Conservation (phyloP, 2,797 vertebrate species). For the Etheostoma perlongum region DNA sequence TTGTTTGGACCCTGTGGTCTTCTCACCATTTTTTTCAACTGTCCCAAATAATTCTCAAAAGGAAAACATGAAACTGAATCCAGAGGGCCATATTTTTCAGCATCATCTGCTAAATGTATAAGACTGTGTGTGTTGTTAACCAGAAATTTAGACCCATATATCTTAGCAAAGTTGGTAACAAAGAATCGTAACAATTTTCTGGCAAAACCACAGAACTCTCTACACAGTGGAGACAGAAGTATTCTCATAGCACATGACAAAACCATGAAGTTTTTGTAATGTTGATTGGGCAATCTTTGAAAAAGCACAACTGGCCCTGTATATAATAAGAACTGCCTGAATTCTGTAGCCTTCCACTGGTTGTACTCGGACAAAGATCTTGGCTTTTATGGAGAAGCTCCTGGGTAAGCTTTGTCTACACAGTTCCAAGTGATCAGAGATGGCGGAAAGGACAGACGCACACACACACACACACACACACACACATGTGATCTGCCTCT, state of each 20-base stretch:
- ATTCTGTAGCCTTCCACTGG: conserved; percentile 9
- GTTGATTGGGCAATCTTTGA: conserved; percentile 1
- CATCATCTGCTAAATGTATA: conserved; percentile 16
- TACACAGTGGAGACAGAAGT: conserved; percentile 8
- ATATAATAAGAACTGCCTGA: neutral
- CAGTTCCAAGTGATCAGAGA: conserved; percentile 9
- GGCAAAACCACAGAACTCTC: conserved; percentile 6
- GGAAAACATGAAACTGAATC: conserved; percentile 13
- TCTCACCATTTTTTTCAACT: conserved; percentile 9
- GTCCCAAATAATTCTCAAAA: conserved; percentile 13
- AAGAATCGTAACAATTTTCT: conserved; percentile 5
- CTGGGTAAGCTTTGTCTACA: conserved; percentile 5
- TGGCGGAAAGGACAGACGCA: neutral
- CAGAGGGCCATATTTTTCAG: conserved; percentile 12
- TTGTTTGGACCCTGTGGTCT: neutral
- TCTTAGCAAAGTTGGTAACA: conserved; percentile 6
- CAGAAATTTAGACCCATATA: conserved; percentile 2
- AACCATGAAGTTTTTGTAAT: neutral
- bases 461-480: no score
- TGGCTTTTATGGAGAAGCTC: conserved; percentile 12
- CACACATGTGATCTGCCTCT: no score
- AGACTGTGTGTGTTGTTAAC: conserved; percentile 11
- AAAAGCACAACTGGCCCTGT: neutral
- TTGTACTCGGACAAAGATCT: neutral
- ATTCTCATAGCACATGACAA: conserved; percentile 15